Evolutionary conservation across 2,797 vertebrate genomes (phyloP).

Genomic region (Pseudochaenichthys georgianus): DNA sequence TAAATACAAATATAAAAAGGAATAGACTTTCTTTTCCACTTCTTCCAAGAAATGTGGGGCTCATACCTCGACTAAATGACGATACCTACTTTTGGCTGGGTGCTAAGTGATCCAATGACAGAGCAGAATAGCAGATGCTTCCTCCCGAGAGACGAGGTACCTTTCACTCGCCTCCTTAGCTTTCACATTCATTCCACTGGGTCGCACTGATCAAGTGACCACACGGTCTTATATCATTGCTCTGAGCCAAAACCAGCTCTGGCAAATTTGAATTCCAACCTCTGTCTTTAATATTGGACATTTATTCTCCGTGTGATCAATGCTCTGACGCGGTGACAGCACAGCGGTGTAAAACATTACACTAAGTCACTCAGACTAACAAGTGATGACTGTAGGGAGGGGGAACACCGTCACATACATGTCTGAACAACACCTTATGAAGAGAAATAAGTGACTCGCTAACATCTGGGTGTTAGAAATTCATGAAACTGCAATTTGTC

Average conservation of each 20-base stretch:
- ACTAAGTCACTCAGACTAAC: constrained; percentile 12
- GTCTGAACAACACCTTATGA: constrained; percentile 24
- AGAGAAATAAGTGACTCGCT: constrained; percentile 5
- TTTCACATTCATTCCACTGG: constrained; percentile 35
- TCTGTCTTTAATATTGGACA: constrained; percentile 53
- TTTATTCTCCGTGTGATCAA: constrained; percentile 31
- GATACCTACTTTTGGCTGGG: constrained; percentile 44
- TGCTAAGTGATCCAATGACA: constrained; percentile 37
- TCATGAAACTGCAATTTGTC: constrained; percentile 18
- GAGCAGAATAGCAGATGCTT: constrained; percentile 52
- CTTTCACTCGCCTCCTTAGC: constrained; percentile 44
- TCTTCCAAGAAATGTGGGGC: constrained; percentile 39
- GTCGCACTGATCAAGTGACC: constrained; percentile 56
- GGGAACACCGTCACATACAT: constrained; percentile 39
- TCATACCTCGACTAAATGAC: constrained; percentile 38
- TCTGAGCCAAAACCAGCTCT: constrained; percentile 34
- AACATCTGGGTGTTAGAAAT: constrained; percentile 51
- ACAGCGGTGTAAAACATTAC: constrained; percentile 4
- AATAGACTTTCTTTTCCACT: constrained; percentile 37
- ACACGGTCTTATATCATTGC: constrained; percentile 58
- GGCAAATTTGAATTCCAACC: constrained; percentile 45
- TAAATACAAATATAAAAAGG: constrained; percentile 28
- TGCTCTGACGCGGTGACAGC: constrained; percentile 46
- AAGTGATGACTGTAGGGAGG: constrained; percentile 40
- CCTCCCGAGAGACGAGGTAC: constrained; percentile 38